phyloP scores from a whole-genome alignment of 2,888 invertebrate genomes.

The Caenorhabditis wallacei region DNA sequence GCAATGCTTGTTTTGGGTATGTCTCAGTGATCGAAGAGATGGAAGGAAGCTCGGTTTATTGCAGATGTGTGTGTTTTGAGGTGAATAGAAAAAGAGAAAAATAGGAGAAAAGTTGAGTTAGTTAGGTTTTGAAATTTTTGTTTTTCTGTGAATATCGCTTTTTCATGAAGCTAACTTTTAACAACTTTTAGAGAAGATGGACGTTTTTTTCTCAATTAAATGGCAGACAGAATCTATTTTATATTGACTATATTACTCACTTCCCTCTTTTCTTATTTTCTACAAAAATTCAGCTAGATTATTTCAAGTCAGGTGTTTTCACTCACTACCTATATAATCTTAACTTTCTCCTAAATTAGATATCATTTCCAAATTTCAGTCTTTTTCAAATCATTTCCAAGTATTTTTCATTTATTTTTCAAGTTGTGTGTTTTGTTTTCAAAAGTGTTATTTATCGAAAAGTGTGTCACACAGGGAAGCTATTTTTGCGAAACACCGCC shows the following conservation, averaged over 20 bases:
- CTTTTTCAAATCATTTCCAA: too few species aligned
- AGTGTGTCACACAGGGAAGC: slow-evolving; percentile 38
- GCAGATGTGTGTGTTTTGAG: slow-evolving; percentile 36
- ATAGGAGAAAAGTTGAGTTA: slow-evolving; percentile 18
- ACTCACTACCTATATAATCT: too few species aligned
- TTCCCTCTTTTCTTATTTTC: too few species aligned
- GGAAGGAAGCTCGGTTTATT: slow-evolving; percentile 31
- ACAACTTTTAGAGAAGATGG: background rate
- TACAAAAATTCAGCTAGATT: too few species aligned
- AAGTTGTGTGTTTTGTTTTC: slow-evolving; percentile 28
- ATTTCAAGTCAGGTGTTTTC: too few species aligned
- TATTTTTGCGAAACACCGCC: slow-evolving; percentile 26
- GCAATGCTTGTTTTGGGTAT: slow-evolving; percentile 34
- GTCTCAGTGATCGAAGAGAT: slow-evolving; percentile 31
- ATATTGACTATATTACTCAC: too few species aligned
- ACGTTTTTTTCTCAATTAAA: too few species aligned
- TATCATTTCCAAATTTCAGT: too few species aligned
- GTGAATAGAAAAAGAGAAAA: slow-evolving; percentile 24
- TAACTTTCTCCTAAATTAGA: too few species aligned
- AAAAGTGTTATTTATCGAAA: slow-evolving; percentile 7
- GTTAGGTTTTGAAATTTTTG: slow-evolving; percentile 27
- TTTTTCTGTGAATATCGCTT: slow-evolving; percentile 20
- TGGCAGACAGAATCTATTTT: too few species aligned
- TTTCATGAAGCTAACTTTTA: slow-evolving; percentile 17
- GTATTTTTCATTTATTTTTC: too few species aligned